Conservation (phyloP, 2,888 invertebrate genomes). For the Anoplius nigerrimus region DNA sequence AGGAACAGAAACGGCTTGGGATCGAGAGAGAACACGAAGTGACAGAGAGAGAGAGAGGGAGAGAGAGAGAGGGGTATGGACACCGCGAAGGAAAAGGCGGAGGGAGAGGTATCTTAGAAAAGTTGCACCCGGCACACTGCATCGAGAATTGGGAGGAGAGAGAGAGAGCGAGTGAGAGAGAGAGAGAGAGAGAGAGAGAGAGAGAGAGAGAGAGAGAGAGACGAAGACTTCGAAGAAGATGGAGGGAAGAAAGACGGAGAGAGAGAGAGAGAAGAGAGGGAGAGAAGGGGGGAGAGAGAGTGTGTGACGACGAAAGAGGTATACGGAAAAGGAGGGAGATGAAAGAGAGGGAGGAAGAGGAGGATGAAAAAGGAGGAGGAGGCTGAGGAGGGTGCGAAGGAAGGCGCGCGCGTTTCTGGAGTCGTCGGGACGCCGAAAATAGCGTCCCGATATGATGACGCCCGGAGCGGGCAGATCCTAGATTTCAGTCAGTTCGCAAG, state of each 20-base stretch:
- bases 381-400: constrained; percentile 44
- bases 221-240: constrained; percentile 31
- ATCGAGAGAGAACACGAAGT: not conserved
- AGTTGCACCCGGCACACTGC: constrained; percentile 75
- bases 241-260: not conserved
- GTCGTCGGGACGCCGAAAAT: constrained; percentile 74
- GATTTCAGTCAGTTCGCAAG: constrained; percentile 75
- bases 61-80: constrained; percentile 34
- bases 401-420: constrained; percentile 67
- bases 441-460: constrained; percentile 74
- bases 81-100: constrained; percentile 32
- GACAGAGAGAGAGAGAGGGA: constrained; percentile 3
- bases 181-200: constrained; percentile 30
- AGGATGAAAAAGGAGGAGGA: constrained; percentile 23
- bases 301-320: constrained; percentile 14
- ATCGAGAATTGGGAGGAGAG: constrained; percentile 48
- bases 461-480: constrained; percentile 72
- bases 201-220: constrained; percentile 31
- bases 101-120: constrained; percentile 57
- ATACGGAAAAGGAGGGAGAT: constrained; percentile 24
- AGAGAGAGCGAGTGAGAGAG: constrained; percentile 17
- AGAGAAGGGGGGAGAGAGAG: constrained; percentile 38
- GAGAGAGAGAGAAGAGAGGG: constrained; percentile 31
- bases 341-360: constrained; percentile 22
- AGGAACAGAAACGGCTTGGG: not conserved